Percentiles rank a stretch among this genome's conserved stretches.
phyloP scores from a whole-genome alignment of 2,113 vertebrate species.

The Xenotilapia leptura region DNA sequence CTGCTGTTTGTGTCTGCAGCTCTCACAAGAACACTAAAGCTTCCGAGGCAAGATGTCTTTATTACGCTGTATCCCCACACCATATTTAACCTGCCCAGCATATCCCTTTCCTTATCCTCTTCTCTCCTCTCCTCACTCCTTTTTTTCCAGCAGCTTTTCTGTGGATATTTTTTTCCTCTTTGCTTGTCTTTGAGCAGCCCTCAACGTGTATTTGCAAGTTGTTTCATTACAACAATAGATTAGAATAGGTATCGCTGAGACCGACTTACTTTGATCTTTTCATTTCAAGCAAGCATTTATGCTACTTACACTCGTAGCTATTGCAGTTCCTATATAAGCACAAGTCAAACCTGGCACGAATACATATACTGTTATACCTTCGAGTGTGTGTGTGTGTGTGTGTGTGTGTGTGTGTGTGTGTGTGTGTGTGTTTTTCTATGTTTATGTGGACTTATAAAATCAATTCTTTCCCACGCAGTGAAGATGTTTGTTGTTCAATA shows the following conservation, averaged over 20 bases:
- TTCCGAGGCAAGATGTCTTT: constrained; percentile 40
- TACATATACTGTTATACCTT: not conserved
- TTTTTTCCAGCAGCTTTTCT: not conserved
- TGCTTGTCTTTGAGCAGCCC: not conserved
- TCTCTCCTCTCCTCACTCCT: not conserved
- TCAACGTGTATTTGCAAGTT: not conserved
- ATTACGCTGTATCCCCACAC: constrained; percentile 23
- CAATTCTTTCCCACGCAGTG: not conserved
- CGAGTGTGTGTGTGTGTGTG: not conserved
- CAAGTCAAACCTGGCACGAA: not conserved
- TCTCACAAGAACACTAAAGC: constrained; percentile 43
- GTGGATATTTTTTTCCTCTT: not conserved
- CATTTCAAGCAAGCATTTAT: constrained; percentile 19
- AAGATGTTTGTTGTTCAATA: not conserved
- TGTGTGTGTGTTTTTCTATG: too few relatives aligned
- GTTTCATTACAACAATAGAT: constrained; percentile 11
- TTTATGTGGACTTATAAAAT: not conserved
- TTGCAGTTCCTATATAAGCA: not conserved
- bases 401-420: not conserved
- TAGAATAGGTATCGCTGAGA: not conserved
- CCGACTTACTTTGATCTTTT: constrained; percentile 30
- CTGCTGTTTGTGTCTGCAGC: constrained; percentile 49
- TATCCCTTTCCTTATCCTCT: constrained; percentile 2
- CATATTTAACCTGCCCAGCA: constrained; percentile 25
- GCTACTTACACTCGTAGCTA: not conserved